These are phyloP conservation scores for Ephestia elutella DNA, from an alignment of 1,140 invertebrate genomes.

Conservation along the genomic window DNA sequence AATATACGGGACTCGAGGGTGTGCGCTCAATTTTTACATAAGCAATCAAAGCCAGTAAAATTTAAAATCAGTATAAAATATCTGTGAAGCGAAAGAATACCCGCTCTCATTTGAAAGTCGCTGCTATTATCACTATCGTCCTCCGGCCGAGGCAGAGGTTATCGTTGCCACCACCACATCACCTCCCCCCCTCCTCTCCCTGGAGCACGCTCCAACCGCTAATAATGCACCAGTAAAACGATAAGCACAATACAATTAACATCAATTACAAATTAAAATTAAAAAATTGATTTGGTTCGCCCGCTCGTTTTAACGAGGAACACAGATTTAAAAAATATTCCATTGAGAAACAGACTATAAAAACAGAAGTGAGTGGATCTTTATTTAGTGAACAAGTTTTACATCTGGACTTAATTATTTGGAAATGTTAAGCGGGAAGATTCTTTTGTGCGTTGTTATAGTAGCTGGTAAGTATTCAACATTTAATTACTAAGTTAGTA, in stretches of 20 bases:
- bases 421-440: conserved; percentile 61
- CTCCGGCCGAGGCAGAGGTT: conserved; percentile 55
- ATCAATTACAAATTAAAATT: conserved; percentile 24
- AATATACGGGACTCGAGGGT: conserved; percentile 14
- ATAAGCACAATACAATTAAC: conserved; percentile 38
- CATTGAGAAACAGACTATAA: conserved; percentile 2
- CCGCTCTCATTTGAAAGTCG: conserved; percentile 54
- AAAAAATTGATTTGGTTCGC: conserved; percentile 9
- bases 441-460: conserved; percentile 49
- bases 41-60: background rate
- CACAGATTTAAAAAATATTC: background rate
- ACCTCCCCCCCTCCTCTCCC: conserved; percentile 45
- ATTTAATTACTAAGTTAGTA: too few species aligned
- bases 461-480: conserved; percentile 42
- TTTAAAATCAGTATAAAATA: conserved; percentile 6
- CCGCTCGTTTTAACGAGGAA: conserved; percentile 13
- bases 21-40: background rate
- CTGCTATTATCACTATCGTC: conserved; percentile 48
- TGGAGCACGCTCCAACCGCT: conserved; percentile 30
- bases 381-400: conserved; percentile 19
- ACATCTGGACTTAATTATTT: conserved; percentile 40
- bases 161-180: conserved; percentile 42
- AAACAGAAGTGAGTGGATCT: conserved; percentile 13
- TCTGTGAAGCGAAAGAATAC: conserved; percentile 37
- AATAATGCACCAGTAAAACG: conserved; percentile 50